Conservation (phyloP, 2,888 invertebrate species). For the Hipparchia sbordonii region DNA sequence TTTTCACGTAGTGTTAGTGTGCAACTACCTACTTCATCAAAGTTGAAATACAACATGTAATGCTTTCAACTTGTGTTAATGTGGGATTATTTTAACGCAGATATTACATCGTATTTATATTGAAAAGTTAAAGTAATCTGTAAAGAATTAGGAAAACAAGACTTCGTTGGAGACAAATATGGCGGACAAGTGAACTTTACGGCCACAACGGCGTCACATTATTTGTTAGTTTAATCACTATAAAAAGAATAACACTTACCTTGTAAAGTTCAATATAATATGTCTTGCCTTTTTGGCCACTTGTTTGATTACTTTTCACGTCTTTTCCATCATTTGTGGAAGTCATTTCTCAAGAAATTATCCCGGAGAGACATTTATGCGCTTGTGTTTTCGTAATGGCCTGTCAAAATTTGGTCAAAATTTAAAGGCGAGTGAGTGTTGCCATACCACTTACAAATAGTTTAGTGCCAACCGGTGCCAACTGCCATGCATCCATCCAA, state of each 20-base stretch:
- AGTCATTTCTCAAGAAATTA: slow-evolving; percentile 83
- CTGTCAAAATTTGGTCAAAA: slow-evolving; percentile 67
- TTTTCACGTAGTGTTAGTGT: slow-evolving; percentile 3
- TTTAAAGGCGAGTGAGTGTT: slow-evolving; percentile 48
- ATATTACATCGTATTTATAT: slow-evolving; percentile 15
- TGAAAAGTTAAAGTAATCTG: slow-evolving; percentile 27
- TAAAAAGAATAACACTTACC: slow-evolving; percentile 68
- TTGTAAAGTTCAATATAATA: slow-evolving; percentile 79
- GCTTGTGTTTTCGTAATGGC: slow-evolving; percentile 81
- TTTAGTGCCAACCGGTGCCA: too few relatives aligned
- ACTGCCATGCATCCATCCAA: too few relatives aligned
- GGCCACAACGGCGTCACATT: slow-evolving; percentile 73
- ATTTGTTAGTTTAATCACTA: slow-evolving; percentile 46
- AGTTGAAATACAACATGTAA: slow-evolving; percentile 5
- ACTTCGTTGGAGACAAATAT: slow-evolving; percentile 74
- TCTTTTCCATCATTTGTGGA: slow-evolving; percentile 82
- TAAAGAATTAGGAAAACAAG: slow-evolving; percentile 74
- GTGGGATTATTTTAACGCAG: background rate
- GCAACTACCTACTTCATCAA: slow-evolving; percentile 11
- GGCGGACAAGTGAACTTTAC: slow-evolving; percentile 76
- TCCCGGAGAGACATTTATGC: slow-evolving; percentile 82
- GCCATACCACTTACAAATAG: slow-evolving; percentile 49
- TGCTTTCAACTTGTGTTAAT: background rate
- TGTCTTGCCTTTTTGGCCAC: slow-evolving; percentile 75
- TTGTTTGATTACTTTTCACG: slow-evolving; percentile 78